Conservation (phyloP, 2,888 invertebrate species). For the Drosophila niveifrons region DNA sequence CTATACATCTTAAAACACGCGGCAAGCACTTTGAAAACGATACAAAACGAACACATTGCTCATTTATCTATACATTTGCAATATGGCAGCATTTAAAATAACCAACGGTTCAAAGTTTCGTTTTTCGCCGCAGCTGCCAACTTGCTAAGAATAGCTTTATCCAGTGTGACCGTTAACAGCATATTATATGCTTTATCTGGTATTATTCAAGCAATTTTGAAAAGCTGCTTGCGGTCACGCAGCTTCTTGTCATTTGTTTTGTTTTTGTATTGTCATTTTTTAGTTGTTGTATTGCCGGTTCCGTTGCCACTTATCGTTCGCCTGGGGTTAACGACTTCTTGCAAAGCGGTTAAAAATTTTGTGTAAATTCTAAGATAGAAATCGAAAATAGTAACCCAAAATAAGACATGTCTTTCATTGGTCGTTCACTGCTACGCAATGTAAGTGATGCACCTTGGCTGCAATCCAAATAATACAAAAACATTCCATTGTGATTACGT, state of each 20-base stretch:
- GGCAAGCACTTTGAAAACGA: constrained; percentile 48
- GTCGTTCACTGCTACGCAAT: constrained; percentile 75
- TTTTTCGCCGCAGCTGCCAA: constrained; percentile 35
- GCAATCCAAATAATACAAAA: constrained; percentile 22
- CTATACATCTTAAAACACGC: constrained; percentile 39
- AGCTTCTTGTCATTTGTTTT: constrained; percentile 48
- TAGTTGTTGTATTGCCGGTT: constrained; percentile 40
- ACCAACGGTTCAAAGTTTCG: not conserved
- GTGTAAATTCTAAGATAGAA: not conserved
- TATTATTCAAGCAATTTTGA: not conserved
- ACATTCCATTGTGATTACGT: constrained; percentile 69
- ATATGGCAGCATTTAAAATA: not conserved
- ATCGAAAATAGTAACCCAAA: constrained; percentile 1
- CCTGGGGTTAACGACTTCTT: constrained; percentile 16
- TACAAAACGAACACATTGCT: constrained; percentile 33
- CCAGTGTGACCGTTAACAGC: not conserved
- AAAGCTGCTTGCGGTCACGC: not conserved
- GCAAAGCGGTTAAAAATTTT: constrained; percentile 3
- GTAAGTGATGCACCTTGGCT: constrained; percentile 68
- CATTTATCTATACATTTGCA: constrained; percentile 30
- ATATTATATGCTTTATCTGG: not conserved
- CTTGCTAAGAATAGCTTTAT: not conserved
- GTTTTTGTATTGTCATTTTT: constrained; percentile 40
- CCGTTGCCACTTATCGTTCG: constrained; percentile 27
- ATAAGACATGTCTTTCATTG: constrained; percentile 80